Percentiles rank a stretch among this genome's conserved stretches.
These are phyloP conservation scores for Drosophila demipolita DNA, from an alignment of 2,888 invertebrate species.

Conservation along the genomic window DNA sequence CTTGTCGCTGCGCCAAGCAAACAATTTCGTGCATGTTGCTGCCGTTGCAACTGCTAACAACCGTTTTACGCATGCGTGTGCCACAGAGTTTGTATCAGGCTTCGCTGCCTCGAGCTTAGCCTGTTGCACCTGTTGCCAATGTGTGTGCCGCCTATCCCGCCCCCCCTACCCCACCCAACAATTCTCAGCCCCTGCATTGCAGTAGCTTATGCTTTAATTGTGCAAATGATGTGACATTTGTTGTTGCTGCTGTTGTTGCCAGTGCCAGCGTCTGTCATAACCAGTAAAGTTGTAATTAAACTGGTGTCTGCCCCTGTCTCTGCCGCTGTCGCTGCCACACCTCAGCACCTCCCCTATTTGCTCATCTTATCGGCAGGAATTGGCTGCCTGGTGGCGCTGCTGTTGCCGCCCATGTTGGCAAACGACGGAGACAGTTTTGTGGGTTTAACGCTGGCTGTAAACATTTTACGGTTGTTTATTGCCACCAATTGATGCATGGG, in stretches of 20 bases:
- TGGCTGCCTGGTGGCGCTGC: constrained; percentile 40
- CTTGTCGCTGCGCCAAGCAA: constrained; percentile 37
- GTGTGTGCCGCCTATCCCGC: constrained; percentile 14
- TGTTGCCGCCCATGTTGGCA: constrained; percentile 61
- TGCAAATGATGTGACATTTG: constrained; percentile 78
- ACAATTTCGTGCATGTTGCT: constrained; percentile 75
- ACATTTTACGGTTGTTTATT: constrained; percentile 76
- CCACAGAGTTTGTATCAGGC: constrained; percentile 40
- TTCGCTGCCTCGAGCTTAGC: constrained; percentile 29
- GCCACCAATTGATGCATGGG: constrained; percentile 69
- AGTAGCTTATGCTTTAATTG: constrained; percentile 78
- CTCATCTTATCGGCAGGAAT: constrained; percentile 9
- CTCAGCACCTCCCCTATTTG: background rate
- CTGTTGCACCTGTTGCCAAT: constrained; percentile 68
- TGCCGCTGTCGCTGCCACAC: background rate
- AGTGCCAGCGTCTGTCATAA: constrained; percentile 71
- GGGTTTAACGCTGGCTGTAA: constrained; percentile 67
- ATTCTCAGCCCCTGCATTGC: constrained; percentile 44
- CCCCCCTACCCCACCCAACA: background rate
- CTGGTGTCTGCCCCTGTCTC: constrained; percentile 47
- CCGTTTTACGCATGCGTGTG: constrained; percentile 81
- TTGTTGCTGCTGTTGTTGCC: constrained; percentile 35
- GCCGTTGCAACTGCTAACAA: constrained; percentile 64
- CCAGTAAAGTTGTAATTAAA: constrained; percentile 77
- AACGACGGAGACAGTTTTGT: constrained; percentile 66